Conservation (phyloP, 2,797 vertebrate genomes). For the Merluccius polli region DNA sequence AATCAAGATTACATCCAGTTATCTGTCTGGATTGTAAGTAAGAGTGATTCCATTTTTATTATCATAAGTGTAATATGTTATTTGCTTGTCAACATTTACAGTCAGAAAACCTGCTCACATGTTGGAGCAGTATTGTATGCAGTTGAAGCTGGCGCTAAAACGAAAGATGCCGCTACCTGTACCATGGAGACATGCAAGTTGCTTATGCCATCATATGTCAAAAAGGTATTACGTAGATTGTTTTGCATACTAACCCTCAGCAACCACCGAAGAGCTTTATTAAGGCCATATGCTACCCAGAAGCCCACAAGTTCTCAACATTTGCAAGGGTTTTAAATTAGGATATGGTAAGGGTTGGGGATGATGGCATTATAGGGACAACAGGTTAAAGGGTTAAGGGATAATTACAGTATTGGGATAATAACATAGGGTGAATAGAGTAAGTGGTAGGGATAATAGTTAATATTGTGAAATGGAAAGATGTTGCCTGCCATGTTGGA, state of each 20-base stretch:
- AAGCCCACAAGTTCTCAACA: too few species aligned
- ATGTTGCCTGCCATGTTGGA: slow-evolving; percentile 7
- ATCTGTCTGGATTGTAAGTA: too few species aligned
- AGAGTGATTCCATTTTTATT: not conserved
- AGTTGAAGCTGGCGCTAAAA: not conserved
- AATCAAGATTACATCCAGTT: not conserved
- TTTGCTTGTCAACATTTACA: not conserved
- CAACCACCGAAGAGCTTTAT: too few species aligned
- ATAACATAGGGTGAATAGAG: too few species aligned
- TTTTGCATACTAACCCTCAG: too few species aligned
- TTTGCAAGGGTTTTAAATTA: too few species aligned
- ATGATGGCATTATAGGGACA: too few species aligned
- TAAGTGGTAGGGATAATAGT: too few species aligned
- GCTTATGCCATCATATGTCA: not conserved
- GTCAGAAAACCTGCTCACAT: not conserved
- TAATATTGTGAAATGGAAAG: slow-evolving; percentile 8
- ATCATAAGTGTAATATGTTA: not conserved
- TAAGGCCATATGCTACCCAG: too few species aligned
- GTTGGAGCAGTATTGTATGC: not conserved
- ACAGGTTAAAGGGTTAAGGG: too few species aligned
- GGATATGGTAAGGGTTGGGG: too few species aligned
- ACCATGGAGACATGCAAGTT: not conserved
- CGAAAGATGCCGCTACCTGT: not conserved
- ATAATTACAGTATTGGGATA: too few species aligned
- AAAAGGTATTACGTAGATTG: not conserved